These are phyloP conservation scores for Centrocercus urophasianus DNA, from an alignment of 2,113 vertebrate genomes.

Conservation along the genomic window DNA sequence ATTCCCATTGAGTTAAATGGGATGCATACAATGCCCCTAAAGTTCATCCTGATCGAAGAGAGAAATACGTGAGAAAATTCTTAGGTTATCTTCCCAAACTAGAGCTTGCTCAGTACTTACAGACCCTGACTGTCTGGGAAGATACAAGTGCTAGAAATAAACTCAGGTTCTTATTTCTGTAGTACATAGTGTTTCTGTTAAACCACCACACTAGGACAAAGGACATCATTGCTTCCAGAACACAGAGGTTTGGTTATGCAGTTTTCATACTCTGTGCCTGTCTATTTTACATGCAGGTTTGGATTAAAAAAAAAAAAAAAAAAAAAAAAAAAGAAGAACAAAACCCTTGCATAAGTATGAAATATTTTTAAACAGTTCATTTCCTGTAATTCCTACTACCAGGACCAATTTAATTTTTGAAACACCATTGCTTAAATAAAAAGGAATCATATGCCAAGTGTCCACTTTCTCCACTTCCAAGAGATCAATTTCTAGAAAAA, in stretches of 20 bases:
- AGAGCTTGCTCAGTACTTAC: neutral
- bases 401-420: neutral
- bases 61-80: constrained; percentile 41
- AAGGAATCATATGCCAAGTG: neutral
- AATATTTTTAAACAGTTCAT: neutral
- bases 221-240: neutral
- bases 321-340: neutral
- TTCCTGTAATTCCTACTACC: neutral
- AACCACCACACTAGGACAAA: neutral
- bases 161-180: neutral
- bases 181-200: neutral
- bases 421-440: neutral
- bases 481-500: constrained; percentile 7
- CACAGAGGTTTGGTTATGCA: neutral
- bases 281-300: neutral
- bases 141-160: neutral
- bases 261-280: neutral
- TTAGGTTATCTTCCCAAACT: constrained; percentile 38
- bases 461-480: neutral
- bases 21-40: neutral
- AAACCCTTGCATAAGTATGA: neutral
- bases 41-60: constrained; percentile 16
- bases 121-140: neutral
- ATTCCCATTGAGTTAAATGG: constrained; percentile 48
- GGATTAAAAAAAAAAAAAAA: neutral